Evolutionary conservation across 2,888 invertebrate genomes (phyloP).

Genomic region (Drosophila mimica): DNA sequence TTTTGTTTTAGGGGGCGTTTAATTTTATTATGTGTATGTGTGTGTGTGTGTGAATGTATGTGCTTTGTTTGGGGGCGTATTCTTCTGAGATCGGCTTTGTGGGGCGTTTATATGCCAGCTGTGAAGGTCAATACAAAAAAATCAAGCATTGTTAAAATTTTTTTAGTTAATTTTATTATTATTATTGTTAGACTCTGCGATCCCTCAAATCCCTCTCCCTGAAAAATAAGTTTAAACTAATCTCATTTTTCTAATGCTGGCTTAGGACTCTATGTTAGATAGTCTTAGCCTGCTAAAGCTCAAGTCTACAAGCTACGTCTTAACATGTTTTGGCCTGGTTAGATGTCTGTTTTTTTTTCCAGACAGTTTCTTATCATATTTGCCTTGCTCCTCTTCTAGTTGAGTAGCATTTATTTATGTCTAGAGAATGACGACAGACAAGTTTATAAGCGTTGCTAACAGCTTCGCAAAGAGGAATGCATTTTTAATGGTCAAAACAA

Average conservation of each 20-base stretch:
- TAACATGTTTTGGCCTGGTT: neutral
- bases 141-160: neutral
- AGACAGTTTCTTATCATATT: neutral
- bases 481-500: neutral
- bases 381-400: neutral
- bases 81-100: conserved; percentile 10
- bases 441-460: neutral
- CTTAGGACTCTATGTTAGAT: neutral
- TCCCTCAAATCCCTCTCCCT: neutral
- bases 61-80: conserved; percentile 21
- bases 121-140: neutral
- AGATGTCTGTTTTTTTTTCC: neutral
- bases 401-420: neutral
- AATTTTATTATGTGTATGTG: neutral
- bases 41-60: neutral
- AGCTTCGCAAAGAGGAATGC: neutral
- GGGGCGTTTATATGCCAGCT: neutral
- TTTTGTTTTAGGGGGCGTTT: conserved; percentile 46
- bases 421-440: neutral
- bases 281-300: neutral
- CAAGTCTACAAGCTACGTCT: too few species aligned
- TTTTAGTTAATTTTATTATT: neutral
- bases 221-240: neutral
- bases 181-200: neutral
- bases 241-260: too few species aligned